Conservation (phyloP, 2,888 invertebrate genomes). For the Strigamia maritima region DNA sequence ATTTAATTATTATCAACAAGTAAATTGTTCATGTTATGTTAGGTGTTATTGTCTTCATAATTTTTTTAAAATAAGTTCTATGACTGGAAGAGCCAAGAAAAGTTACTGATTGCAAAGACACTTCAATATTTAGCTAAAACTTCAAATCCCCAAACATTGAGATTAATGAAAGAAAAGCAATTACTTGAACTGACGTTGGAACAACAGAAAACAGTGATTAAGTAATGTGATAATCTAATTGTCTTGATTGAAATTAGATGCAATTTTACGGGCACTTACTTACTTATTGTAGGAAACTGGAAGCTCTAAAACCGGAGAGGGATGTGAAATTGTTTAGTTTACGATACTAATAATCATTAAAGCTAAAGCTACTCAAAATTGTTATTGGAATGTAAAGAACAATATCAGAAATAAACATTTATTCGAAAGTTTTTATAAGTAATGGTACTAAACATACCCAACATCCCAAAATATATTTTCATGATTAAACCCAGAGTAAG, state of each 20-base stretch:
- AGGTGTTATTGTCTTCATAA: neutral
- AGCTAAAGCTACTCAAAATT: neutral
- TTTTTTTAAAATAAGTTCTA: neutral
- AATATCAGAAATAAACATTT: too few relatives aligned
- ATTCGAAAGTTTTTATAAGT: too few relatives aligned
- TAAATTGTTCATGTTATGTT: neutral
- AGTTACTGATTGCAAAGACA: neutral
- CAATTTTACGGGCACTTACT: neutral
- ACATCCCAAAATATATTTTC: too few relatives aligned
- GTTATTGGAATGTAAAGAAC: too few relatives aligned
- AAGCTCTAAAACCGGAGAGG: neutral
- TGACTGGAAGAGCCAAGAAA: conserved; percentile 23
- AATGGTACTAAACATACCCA: too few relatives aligned
- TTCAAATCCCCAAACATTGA: neutral
- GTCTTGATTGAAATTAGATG: neutral
- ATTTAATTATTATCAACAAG: neutral
- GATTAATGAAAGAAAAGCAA: neutral
- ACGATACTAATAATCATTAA: neutral
- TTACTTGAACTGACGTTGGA: neutral
- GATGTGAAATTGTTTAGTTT: neutral
- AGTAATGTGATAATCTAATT: neutral
- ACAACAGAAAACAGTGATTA: neutral
- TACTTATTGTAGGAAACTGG: neutral
- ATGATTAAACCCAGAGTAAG: too few relatives aligned
- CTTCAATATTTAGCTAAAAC: neutral